Evolutionary conservation across 1,140 invertebrate genomes (phyloP).

Genomic region (Zaprionus davidi): DNA sequence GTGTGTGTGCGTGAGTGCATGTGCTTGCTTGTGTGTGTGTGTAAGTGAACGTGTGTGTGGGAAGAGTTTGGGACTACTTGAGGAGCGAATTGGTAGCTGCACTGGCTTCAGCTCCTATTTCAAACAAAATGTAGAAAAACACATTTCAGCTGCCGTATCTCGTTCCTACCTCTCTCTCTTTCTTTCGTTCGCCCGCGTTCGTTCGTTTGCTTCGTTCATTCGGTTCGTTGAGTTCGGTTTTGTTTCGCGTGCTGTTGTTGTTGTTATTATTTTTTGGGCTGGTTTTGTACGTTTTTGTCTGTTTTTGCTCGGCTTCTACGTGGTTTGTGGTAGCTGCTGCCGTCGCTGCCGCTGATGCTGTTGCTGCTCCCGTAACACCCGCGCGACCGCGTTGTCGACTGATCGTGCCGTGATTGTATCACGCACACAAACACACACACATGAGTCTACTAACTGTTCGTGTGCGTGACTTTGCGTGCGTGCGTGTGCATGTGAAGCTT

Average conservation of each 20-base stretch:
- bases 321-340: conserved; percentile 77
- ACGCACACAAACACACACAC: conserved; percentile 39
- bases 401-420: conserved; percentile 52
- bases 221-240: conserved; percentile 41
- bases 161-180: conserved; percentile 44
- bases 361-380: conserved; percentile 70
- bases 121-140: conserved; percentile 84
- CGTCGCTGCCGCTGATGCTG: conserved; percentile 59
- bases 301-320: conserved; percentile 60
- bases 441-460: conserved; percentile 8
- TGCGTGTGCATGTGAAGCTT: conserved; percentile 22
- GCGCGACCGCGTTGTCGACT: conserved; percentile 45
- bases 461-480: conserved; percentile 29
- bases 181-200: conserved; percentile 42
- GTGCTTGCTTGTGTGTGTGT: conserved; percentile 20
- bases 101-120: conserved; percentile 84
- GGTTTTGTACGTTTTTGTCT: conserved; percentile 18
- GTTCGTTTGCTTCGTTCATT: conserved; percentile 35
- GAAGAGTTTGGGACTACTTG: conserved; percentile 84
- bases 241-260: conserved; percentile 22
- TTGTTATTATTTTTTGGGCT: conserved; percentile 36
- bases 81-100: conserved; percentile 84
- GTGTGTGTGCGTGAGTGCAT: conserved; percentile 17
- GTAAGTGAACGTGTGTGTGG: conserved; percentile 79
- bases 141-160: conserved; percentile 82